phyloP scores from a whole-genome alignment of 2,113 vertebrate genomes.

The Carassius carassius region DNA sequence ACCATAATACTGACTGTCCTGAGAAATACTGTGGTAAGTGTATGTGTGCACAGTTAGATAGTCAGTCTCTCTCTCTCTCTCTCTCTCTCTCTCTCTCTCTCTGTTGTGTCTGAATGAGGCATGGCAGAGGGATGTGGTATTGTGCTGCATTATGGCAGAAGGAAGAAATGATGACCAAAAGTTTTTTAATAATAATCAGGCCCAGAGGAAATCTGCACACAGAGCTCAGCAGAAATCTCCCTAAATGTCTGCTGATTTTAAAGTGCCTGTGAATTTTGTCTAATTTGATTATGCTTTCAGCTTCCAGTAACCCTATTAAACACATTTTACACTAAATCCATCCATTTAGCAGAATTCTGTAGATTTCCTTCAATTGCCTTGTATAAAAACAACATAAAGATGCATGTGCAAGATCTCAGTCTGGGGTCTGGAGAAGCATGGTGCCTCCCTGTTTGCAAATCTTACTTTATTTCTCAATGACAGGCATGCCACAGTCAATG shows the following conservation, averaged over 20 bases:
- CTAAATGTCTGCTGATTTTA: too few relatives aligned
- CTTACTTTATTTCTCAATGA: background rate
- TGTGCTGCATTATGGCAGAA: background rate
- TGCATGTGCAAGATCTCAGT: background rate
- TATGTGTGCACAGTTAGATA: constrained; percentile 22
- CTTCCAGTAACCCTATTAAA: background rate
- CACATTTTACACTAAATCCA: background rate
- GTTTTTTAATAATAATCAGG: background rate
- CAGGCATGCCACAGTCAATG: background rate
- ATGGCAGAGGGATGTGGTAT: background rate
- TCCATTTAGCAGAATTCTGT: too few relatives aligned
- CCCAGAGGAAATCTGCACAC: background rate
- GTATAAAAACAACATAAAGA: too few relatives aligned
- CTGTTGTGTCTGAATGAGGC: background rate
- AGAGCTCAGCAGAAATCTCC: background rate
- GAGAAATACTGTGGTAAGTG: constrained; percentile 84
- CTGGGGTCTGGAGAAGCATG: too few relatives aligned
- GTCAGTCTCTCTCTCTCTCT: background rate
- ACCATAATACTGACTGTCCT: constrained; percentile 84
- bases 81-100: background rate
- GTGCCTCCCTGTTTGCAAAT: background rate
- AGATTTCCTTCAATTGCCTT: too few relatives aligned
- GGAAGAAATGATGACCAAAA: background rate
- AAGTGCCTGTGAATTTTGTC: background rate
- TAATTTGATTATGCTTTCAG: background rate